Evolutionary conservation across 2,797 vertebrate species (phyloP).

Genomic region (Cephalopachus bancanus): DNA sequence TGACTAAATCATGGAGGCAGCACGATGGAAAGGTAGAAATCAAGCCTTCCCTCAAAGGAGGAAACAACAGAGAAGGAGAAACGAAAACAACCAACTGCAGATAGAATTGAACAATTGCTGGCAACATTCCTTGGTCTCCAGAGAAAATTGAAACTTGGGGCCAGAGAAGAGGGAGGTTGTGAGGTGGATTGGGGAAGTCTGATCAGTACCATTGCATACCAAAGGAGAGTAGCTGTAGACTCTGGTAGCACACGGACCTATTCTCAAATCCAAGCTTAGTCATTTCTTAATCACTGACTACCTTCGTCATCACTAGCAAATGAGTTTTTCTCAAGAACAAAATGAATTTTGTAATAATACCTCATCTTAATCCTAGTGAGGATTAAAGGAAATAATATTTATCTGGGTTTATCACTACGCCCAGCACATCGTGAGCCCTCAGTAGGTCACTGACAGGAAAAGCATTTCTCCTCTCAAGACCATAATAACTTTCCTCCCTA

Average conservation of each 20-base stretch:
- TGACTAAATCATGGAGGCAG: not conserved
- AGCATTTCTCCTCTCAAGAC: not conserved
- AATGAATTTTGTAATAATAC: not conserved
- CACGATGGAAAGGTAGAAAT: not conserved
- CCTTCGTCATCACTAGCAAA: not conserved
- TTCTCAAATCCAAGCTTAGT: conserved; percentile 1
- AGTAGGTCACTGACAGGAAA: not conserved
- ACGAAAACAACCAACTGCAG: not conserved
- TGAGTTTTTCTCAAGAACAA: conserved; percentile 51
- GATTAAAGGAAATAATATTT: conserved; percentile 18
- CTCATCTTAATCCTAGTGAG: conserved; percentile 33
- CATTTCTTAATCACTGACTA: conserved; percentile 21
- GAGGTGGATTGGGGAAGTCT: not conserved
- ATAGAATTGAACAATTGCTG: not conserved
- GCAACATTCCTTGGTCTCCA: not conserved
- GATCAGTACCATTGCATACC: no score
- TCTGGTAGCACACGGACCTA: not conserved
- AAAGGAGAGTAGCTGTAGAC: not conserved
- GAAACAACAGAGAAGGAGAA: not conserved
- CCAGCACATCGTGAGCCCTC: not conserved
- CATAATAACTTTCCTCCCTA: not conserved
- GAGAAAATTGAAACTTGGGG: not conserved
- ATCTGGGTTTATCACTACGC: not conserved
- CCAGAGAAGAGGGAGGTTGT: not conserved
- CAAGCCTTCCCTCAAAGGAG: not conserved